These are phyloP conservation scores for Steatocranus sp. DNA, from an alignment of 2,797 vertebrate species.

Conservation along the genomic window DNA sequence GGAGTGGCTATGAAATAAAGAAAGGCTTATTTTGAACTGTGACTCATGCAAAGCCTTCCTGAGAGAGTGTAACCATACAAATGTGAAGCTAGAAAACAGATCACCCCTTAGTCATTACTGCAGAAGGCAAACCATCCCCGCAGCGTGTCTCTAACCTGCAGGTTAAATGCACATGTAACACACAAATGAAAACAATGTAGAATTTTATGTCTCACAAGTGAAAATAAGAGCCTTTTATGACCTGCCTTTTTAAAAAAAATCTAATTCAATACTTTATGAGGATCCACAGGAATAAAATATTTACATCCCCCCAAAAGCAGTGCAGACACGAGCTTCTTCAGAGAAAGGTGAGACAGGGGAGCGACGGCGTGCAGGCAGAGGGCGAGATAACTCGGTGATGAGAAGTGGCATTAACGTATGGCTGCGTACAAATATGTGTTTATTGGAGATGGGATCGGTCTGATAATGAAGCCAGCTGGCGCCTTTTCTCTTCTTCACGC, in stretches of 20 bases:
- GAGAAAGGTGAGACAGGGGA: background rate
- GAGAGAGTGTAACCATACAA: background rate
- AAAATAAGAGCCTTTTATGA: background rate
- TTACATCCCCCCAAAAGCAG: background rate
- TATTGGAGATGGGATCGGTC: background rate
- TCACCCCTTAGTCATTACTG: background rate
- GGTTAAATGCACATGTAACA: background rate
- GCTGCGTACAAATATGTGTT: background rate
- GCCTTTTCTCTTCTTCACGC: background rate
- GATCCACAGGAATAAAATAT: background rate
- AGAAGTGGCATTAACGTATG: background rate
- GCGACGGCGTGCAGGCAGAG: background rate
- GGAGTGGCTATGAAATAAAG: background rate
- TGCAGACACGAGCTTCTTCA: background rate
- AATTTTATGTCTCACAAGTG: background rate
- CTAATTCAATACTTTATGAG: background rate
- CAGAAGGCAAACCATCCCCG: background rate
- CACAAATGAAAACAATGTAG: background rate
- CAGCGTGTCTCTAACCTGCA: background rate
- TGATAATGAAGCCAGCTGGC: constrained; percentile 19
- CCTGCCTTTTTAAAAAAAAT: background rate
- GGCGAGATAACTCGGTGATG: background rate
- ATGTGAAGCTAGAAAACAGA: background rate
- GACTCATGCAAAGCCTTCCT: background rate
- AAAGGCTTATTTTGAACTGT: background rate